These are phyloP conservation scores for Clamator glandarius DNA, from an alignment of 2,797 vertebrate species.

Conservation along the genomic window DNA sequence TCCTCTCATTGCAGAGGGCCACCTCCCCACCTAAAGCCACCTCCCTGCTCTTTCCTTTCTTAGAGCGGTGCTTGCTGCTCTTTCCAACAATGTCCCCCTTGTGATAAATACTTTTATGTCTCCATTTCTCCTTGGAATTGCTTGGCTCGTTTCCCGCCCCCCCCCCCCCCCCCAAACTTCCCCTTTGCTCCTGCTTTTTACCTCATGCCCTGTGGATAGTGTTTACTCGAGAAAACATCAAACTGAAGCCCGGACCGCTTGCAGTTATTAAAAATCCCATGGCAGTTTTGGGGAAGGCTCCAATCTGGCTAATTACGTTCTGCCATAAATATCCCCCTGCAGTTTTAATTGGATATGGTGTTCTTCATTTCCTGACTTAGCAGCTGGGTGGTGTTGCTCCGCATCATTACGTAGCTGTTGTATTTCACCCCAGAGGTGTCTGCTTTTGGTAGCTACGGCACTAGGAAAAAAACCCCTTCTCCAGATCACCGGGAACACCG, in stretches of 20 bases:
- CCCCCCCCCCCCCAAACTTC: neutral
- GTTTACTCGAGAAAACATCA: slow-evolving; percentile 59
- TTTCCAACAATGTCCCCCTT: slow-evolving; percentile 60
- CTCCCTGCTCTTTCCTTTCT: slow-evolving; percentile 46
- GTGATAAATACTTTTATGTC: slow-evolving; percentile 65
- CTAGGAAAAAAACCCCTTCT: neutral
- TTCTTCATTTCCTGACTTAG: slow-evolving; percentile 67
- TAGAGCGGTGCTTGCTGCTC: slow-evolving; percentile 6
- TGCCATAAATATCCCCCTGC: slow-evolving; percentile 65
- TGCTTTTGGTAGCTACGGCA: neutral
- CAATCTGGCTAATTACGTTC: slow-evolving; percentile 61
- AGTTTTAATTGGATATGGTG: slow-evolving; percentile 67
- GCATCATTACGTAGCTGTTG: neutral
- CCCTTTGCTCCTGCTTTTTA: slow-evolving; percentile 51
- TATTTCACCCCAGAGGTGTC: neutral
- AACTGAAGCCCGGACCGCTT: slow-evolving; percentile 5
- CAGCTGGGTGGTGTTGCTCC: slow-evolving; percentile 33
- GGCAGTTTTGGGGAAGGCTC: slow-evolving; percentile 61
- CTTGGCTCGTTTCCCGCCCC: neutral
- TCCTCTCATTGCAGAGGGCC: slow-evolving; percentile 56
- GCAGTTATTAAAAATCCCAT: slow-evolving; percentile 55
- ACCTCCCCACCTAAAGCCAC: slow-evolving; percentile 63
- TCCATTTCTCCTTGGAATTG: slow-evolving; percentile 22
- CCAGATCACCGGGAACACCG: neutral
- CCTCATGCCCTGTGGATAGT: slow-evolving; percentile 50